A percentile compares a stretch with the other conserved stretches of the same genome.
These are phyloP conservation scores for Tribolium freemani DNA, from an alignment of 2,888 invertebrate genomes.

Conservation along the genomic window DNA sequence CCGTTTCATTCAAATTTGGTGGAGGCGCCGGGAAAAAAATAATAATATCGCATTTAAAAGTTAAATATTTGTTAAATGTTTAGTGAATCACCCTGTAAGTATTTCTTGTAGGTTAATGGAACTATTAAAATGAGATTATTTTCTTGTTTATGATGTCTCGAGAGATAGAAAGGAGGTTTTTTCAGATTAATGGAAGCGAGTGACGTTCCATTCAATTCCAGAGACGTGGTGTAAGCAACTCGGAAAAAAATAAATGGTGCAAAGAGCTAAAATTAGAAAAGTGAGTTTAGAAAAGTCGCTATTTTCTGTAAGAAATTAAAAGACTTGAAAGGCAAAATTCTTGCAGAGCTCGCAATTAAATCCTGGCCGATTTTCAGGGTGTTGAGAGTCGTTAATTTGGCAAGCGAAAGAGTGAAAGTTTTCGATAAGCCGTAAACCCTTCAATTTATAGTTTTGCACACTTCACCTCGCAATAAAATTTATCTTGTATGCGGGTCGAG, in stretches of 20 bases:
- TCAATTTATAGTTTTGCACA: constrained; percentile 13
- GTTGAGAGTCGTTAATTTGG: background rate
- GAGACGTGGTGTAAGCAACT: background rate
- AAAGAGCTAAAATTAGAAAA: too few species aligned
- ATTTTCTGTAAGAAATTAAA: background rate
- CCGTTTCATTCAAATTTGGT: background rate
- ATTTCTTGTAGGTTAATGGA: background rate
- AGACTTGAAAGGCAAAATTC: background rate
- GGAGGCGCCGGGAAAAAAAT: background rate
- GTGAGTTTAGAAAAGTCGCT: background rate
- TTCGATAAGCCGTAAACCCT: constrained; percentile 14
- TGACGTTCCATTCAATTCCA: background rate
- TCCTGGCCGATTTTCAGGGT: background rate
- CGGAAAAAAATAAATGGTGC: background rate
- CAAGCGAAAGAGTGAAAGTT: background rate
- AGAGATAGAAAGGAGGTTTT: background rate
- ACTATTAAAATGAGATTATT: background rate
- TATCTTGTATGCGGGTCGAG: background rate
- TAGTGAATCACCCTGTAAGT: too few species aligned
- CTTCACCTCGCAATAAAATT: background rate
- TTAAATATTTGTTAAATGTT: too few species aligned
- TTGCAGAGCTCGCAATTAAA: background rate
- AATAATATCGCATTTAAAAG: too few species aligned
- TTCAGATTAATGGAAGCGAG: background rate
- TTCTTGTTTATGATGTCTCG: background rate